Base-by-base conservation (phyloP, 2,888 invertebrate genomes). In the Nomada ruficornis region DNA sequence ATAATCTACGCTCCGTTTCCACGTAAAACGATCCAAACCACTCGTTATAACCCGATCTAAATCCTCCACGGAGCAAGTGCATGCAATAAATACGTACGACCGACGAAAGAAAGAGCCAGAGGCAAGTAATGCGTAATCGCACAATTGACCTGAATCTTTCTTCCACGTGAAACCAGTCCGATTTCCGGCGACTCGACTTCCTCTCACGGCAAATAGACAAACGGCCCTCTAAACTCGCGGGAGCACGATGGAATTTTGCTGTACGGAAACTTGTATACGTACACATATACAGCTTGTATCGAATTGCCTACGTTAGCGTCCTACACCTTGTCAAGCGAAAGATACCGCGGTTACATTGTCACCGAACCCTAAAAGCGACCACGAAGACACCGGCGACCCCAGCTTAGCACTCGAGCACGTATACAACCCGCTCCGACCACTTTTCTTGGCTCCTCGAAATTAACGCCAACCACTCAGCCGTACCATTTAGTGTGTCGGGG, bases 331-430 rank as follows among this genome's bases (percentile, higher is more conserved):
- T 42, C 36, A 11, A 75, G 71, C 44, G 80, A 82, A 72, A 83
- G 72, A 72, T 73, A 76, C 65, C 78, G 68, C 26, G 68, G 79
- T 69, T 60, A 83, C 80, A 88, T 90, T 89, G 84, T 89, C 80
- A 85, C 73, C 76, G 76, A 71, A 76, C 79, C 69, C 87, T 84
- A 78, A 83, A 85, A 85, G 85, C 83, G 86, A 88, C 88, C 86
- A 85, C 82, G 67, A 73, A 68, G 81, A 77, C 83, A 65, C n/a
- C n/a, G 9, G 78, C 75, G 70, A 82, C 83, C 84, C 80, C 78
- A 79, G 80, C 80, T 80, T 72, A 80, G 65, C 87, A 83, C 90
- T 90, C 89, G 84, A 90, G 90, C 90, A 90, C 90, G 90, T 89
- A 89, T 57, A 23, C 57, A 36, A 36, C 77, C 84, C 82, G 78